Percentiles rank a stretch among this genome's conserved stretches.
Evolutionary conservation across 2,888 invertebrate genomes (phyloP).

Genomic region (Nemotelus nigrinus): DNA sequence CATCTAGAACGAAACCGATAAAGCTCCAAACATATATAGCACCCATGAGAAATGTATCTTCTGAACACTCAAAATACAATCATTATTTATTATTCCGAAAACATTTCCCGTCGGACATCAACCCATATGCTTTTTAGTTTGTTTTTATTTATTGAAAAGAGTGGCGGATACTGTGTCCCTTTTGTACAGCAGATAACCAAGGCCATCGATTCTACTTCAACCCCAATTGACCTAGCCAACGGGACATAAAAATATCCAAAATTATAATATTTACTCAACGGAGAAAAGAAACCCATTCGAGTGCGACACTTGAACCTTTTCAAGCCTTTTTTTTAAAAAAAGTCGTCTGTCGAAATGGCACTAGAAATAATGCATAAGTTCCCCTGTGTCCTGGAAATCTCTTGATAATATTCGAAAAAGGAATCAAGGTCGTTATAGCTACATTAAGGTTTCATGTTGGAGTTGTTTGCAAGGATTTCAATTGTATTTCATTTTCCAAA

Average conservation of each 20-base stretch:
- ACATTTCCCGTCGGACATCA: constrained; percentile 34
- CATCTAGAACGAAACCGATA: constrained; percentile 4
- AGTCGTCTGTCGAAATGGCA: not conserved
- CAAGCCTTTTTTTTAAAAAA: constrained; percentile 12
- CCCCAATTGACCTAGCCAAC: constrained; percentile 19
- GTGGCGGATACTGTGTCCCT: not conserved
- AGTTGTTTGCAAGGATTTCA: no score
- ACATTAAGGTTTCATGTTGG: no score
- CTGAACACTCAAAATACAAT: constrained; percentile 33
- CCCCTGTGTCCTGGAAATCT: not conserved
- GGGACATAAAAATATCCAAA: constrained; percentile 25
- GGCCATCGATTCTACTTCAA: constrained; percentile 22
- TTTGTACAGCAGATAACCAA: not conserved
- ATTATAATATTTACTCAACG: constrained; percentile 26
- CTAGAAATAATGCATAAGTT: not conserved
- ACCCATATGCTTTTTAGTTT: constrained; percentile 1
- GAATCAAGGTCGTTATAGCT: not conserved
- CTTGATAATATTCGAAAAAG: not conserved
- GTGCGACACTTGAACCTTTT: constrained; percentile 14
- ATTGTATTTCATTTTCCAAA: no score
- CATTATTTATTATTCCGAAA: constrained; percentile 49
- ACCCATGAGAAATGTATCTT: constrained; percentile 45
- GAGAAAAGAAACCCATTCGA: constrained; percentile 13
- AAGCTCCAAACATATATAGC: constrained; percentile 40
- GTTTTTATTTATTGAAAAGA: not conserved